Evolutionary conservation across 2,797 vertebrate genomes (phyloP), one percentile per base, ranked within the genome.

Genomic region (Avahi laniger): DNA sequence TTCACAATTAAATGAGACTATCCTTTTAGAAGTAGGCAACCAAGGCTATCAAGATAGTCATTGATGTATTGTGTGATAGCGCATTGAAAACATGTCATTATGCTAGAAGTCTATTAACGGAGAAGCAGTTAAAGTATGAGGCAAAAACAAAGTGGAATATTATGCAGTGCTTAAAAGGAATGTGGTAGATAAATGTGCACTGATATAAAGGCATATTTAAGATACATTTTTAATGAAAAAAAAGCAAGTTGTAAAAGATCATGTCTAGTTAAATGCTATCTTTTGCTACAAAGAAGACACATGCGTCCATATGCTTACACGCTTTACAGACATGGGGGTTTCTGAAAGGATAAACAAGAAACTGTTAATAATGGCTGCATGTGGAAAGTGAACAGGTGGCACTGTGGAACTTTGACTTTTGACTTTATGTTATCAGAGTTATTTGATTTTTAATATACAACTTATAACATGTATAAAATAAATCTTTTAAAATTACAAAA

Each of bases 81-180:
- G 54, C 28, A 65, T 54, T 70, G 12, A 54, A 67, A 82, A 41
- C 57, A 61, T 38, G 0, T 13, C 63, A 67, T 28, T 87, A 54
- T 89, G 1, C 26, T 75, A 43, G 24, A 89, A 88, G 30, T 41
- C 26, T 35, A 79, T 35, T 91, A 52, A 50, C 43, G 35, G 38
- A 63, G 8, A 92, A 86, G 22, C 24, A 10, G 24, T 75, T 94
- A 70, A 95, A 54, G 11, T 54, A 43, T 26, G 50, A 86, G n/a
- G 41, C 28, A 79, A 91, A 94, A 80, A 38, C 33, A 38, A 54
- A 85, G 30, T 13, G 14, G 63, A 89, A 84, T 93, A 97, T 63
- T 84, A 78, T 5, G 26, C 20, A 41, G 6, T 63, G 57, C 33
- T 97, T 67, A 93, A 91, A 92, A 90, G 28, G 11, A 88, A 67